phyloP scores from a whole-genome alignment of 2,888 invertebrate species.

The Plusia festucae region DNA sequence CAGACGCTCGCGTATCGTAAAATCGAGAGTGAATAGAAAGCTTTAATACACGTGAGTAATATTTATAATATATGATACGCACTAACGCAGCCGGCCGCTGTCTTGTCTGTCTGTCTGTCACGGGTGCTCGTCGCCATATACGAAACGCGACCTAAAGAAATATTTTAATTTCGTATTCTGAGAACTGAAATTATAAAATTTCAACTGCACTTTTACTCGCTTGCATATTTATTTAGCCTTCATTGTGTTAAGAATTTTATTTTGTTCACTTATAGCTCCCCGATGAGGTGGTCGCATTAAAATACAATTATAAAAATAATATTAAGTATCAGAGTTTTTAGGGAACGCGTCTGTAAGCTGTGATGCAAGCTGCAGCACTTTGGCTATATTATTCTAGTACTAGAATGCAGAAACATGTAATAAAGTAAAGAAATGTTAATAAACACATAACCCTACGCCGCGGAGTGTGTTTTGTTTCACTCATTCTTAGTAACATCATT shows the following conservation, averaged over 20 bases:
- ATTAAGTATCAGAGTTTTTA: background rate
- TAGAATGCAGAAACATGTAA: background rate
- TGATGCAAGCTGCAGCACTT: background rate
- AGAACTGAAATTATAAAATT: slow-evolving; percentile 49
- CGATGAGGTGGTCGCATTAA: background rate
- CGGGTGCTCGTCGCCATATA: slow-evolving; percentile 39
- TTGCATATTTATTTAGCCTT: slow-evolving; percentile 15
- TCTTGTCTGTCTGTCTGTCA: slow-evolving; percentile 49
- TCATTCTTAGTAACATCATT: slow-evolving; percentile 58
- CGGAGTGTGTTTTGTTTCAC: slow-evolving; percentile 45
- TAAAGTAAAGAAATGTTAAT: slow-evolving; percentile 33
- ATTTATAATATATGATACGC: slow-evolving; percentile 48
- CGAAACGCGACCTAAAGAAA: slow-evolving; percentile 38
- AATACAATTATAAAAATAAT: background rate
- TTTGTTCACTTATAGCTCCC: slow-evolving; percentile 2
- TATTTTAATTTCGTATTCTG: slow-evolving; percentile 50
- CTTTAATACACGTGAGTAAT: slow-evolving; percentile 28
- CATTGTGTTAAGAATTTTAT: slow-evolving; percentile 27
- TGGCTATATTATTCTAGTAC: background rate
- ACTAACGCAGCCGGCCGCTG: slow-evolving; percentile 35
- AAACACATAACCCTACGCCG: slow-evolving; percentile 28
- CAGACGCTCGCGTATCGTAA: background rate
- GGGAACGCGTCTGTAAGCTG: background rate
- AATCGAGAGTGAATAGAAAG: slow-evolving; percentile 25
- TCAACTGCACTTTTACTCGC: slow-evolving; percentile 27